Evolutionary conservation across 2,888 invertebrate genomes (phyloP).

Genomic region (Seladonia tumulorum): DNA sequence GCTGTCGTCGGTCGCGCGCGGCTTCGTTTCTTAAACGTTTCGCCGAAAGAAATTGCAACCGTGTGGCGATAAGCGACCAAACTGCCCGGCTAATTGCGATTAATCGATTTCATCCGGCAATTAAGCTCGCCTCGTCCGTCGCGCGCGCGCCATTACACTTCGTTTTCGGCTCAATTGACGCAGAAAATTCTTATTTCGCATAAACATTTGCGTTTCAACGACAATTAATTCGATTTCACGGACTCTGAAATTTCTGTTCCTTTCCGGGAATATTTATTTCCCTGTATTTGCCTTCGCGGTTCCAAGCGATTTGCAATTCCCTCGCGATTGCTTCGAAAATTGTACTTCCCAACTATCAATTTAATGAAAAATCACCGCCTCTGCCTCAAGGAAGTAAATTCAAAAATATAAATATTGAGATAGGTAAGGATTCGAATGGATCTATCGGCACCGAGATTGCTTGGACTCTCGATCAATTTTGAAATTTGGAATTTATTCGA

Average conservation of each 20-base stretch:
- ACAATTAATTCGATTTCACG: background rate
- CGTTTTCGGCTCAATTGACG: background rate
- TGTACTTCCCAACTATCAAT: too few species aligned
- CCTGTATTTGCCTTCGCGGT: too few species aligned
- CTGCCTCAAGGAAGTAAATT: too few species aligned
- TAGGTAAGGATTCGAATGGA: background rate
- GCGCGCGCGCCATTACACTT: too few species aligned
- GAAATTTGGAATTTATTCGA: too few species aligned
- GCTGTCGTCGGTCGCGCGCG: background rate
- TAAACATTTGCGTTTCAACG: background rate
- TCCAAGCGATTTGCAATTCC: too few species aligned
- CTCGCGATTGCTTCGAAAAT: too few species aligned
- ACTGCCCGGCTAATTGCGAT: slow-evolving; percentile 27
- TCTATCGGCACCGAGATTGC: background rate
- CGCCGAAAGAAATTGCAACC: background rate
- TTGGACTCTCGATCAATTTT: background rate
- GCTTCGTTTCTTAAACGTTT: background rate
- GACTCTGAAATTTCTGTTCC: too few species aligned
- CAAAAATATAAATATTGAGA: background rate
- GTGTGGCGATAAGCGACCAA: background rate
- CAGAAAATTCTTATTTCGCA: background rate
- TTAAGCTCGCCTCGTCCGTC: slow-evolving; percentile 12
- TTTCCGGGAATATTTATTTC: too few species aligned
- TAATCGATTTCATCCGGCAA: slow-evolving; percentile 42
- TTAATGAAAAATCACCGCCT: too few species aligned